Base-by-base conservation (phyloP, 2,888 invertebrate genomes). In the Tipula unca region DNA sequence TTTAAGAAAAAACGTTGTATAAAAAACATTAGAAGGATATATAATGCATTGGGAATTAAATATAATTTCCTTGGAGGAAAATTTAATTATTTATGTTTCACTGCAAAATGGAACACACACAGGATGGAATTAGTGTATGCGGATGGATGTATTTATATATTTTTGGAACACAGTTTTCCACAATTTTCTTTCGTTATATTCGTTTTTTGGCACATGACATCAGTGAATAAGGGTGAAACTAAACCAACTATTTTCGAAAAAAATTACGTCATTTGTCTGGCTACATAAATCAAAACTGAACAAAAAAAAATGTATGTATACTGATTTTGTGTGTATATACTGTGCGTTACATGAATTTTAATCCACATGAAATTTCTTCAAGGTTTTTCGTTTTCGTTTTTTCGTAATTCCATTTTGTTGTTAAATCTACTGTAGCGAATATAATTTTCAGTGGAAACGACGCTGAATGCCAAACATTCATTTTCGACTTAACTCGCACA, bases 1-100 rank as follows among this genome's bases (percentile, higher is more conserved):
- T 25, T 25, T 69, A 69, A 69, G 69, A 69, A 69, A 17, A 69
- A 25, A 17, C 48, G 48, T 17, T 48, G 3, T 17, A 48, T 48
- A 48, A 6, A 48, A 25, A 69, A 25, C 69, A 69, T 25, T 10
- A 69, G 69, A 69, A 69, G 69, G 69, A 69, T 69, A n/a, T n/a
- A n/a, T n/a, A 69, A 69, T 69, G 69, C 69, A 69, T 69, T 69
- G 69, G 69, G 69, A 69, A 69, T 69, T 69, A 0, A 25, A 25
- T 25, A 1, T 69, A 69, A 69, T 69, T 69, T 69, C 69, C 69
- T 69, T 69, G 69, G 69, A 69, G 69, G 69, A 25, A 69, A 69
- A 69, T 69, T 69, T 69, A 69, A 69, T 69, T 69, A 69, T 69
- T 69, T 69, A 69, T 69, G 69, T 69, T 69, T 69, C 69, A 69